A percentile compares a stretch with the other conserved stretches of the same genome.
phyloP scores from a whole-genome alignment of 30 jellyfish, hydroid and myxozoan genomes.

The Chrysaora quinquecirrha region DNA sequence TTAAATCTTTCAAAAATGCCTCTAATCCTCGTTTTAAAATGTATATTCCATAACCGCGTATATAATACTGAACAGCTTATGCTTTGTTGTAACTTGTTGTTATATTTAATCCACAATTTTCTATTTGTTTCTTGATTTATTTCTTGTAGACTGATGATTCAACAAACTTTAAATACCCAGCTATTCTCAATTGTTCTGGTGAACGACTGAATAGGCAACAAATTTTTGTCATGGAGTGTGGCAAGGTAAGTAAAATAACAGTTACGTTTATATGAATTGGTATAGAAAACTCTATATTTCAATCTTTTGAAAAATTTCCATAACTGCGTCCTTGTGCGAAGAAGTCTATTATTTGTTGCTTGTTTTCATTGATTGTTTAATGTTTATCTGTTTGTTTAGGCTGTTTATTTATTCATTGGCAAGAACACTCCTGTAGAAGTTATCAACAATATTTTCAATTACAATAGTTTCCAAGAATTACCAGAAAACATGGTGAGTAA shows the following conservation, averaged over 20 bases:
- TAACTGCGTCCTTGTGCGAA: too few species aligned
- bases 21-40: too few species aligned
- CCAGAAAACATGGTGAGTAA: conserved; percentile 83
- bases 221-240: conserved; percentile 80
- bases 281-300: too few species aligned
- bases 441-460: conserved; percentile 72
- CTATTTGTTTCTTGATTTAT: background rate
- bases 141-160: background rate
- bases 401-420: conserved; percentile 78
- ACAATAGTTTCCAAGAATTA: conserved; percentile 56
- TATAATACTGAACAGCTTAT: too few species aligned
- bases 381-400: conserved; percentile 42
- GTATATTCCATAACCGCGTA: too few species aligned
- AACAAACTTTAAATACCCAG: conserved; percentile 18
- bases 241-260: conserved; percentile 94
- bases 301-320: too few species aligned
- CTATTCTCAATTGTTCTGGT: conserved; percentile 82
- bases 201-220: conserved; percentile 84
- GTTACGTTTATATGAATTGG: too few species aligned
- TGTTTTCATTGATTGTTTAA: too few species aligned
- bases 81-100: too few species aligned
- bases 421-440: conserved; percentile 63
- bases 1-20: too few species aligned
- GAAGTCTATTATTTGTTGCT: too few species aligned
- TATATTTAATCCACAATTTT: background rate